These are phyloP conservation scores for Australoheros scitulus DNA, from an alignment of 2,113 vertebrate genomes.

Conservation along the genomic window DNA sequence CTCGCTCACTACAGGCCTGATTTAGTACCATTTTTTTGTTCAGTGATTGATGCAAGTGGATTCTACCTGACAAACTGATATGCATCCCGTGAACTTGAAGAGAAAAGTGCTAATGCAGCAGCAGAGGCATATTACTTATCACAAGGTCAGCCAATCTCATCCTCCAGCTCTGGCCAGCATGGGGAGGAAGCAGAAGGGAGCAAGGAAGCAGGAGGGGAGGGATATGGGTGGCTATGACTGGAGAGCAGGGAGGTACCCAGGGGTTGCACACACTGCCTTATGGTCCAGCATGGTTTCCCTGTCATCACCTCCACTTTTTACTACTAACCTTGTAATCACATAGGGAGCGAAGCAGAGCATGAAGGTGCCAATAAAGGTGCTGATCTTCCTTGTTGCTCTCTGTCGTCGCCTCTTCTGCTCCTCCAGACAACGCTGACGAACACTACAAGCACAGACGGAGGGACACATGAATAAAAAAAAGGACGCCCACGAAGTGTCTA, in stretches of 20 bases:
- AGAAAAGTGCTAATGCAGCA: slow-evolving; percentile 71
- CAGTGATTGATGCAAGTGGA: slow-evolving; percentile 36
- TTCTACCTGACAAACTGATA: slow-evolving; percentile 27
- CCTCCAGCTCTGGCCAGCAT: slow-evolving; percentile 49
- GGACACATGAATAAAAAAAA: not conserved
- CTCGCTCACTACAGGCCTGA: not conserved
- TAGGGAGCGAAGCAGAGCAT: slow-evolving; percentile 97
- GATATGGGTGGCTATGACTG: slow-evolving; percentile 6
- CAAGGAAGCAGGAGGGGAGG: slow-evolving; percentile 20
- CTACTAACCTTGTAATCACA: slow-evolving; percentile 93
- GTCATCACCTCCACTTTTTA: not conserved
- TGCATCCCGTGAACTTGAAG: slow-evolving; percentile 45
- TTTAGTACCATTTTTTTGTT: not conserved
- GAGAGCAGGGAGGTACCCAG: not conserved
- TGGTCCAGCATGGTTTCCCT: slow-evolving; percentile 12
- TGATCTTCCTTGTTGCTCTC: slow-evolving; percentile 95
- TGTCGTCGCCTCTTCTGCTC: slow-evolving; percentile 91
- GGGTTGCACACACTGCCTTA: slow-evolving; percentile 12
- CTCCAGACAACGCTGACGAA: slow-evolving; percentile 93
- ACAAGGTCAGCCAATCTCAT: slow-evolving; percentile 78
- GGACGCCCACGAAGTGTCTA: not conserved
- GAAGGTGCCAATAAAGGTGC: slow-evolving; percentile 98
- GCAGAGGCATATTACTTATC: slow-evolving; percentile 73
- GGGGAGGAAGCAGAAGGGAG: slow-evolving; percentile 35
- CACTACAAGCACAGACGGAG: slow-evolving; percentile 76